Percentiles rank a stretch among this genome's conserved stretches.
phyloP scores from a whole-genome alignment of 2,113 vertebrate species.

The Triplophysa rosa region DNA sequence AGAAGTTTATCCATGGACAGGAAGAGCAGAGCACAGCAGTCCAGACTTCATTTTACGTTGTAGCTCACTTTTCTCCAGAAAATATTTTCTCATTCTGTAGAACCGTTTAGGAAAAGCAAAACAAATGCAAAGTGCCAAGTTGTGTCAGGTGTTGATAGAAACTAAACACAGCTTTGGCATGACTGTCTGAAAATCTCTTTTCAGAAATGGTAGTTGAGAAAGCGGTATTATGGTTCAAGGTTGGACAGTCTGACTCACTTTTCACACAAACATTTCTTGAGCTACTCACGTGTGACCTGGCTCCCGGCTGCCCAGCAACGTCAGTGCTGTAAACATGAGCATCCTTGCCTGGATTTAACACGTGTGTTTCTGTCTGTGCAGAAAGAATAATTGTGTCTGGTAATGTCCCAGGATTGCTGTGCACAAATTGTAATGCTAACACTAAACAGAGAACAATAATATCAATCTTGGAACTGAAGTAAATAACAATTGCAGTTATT shows the following conservation, averaged over 20 bases:
- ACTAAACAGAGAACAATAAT: too few species aligned
- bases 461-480: too few species aligned
- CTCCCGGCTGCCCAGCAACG: neutral
- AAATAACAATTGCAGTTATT: too few species aligned
- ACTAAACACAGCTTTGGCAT: neutral
- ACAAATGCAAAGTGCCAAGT: neutral
- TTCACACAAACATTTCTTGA: neutral
- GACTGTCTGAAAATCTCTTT: neutral
- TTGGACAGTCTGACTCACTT: slow-evolving; percentile 9
- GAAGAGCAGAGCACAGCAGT: neutral
- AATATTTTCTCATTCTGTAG: neutral
- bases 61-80: neutral
- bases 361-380: neutral
- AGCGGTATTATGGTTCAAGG: neutral
- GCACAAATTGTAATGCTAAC: too few species aligned
- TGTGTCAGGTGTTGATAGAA: slow-evolving; percentile 18
- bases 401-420: too few species aligned
- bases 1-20: neutral
- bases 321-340: neutral
- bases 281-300: slow-evolving; percentile 18
- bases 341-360: neutral
- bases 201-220: neutral
- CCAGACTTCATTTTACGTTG: slow-evolving; percentile 1
- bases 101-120: neutral
- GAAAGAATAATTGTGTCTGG: neutral